Base-by-base conservation (phyloP, 2,888 invertebrate species). In the Stenolophus ochropezus region DNA sequence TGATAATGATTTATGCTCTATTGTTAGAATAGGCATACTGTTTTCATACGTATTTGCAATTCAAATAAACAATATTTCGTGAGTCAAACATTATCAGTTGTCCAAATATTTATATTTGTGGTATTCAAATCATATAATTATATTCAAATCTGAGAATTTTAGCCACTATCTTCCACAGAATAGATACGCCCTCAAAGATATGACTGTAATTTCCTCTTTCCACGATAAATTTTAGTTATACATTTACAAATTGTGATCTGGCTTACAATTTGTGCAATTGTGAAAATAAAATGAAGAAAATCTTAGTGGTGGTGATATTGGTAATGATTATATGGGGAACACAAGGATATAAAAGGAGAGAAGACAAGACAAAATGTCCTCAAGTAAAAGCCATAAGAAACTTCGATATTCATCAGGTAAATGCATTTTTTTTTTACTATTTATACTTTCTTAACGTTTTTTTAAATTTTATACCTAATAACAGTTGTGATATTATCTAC, bases 321-420 rank as follows among this genome's bases (percentile, higher is more conserved):
- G 47, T 73, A 49, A 4, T 73, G 18, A n/a, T 80, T 18, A 16
- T 80, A 1, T 21, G 61, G 1, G 61, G n/a, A n/a, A 4, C 25
- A 61, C 1, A 56, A 53, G 33, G 56, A 6, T 49, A 49, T 11
- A 86, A 89, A 85, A 90, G 90, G 84, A 89, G 91, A 49, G 93
- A 94, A 85, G 94, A 94, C 87, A 92, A 93, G 86, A 91, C 90
- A 14, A 93, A 94, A 87, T 95, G 95, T 86, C 95, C 95, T 0
- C 92, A 92, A 91, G 96, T 96, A 83, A 94, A 94, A 88, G 95
- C 95, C 14, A 93, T 94, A 74, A 92, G 93, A 53, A 95, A 96
- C 90, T 96, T 96, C 87, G 94, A 96, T 90, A 90, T 96, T 85
- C 91, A 94, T 84, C 92, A 93, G 90, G 96, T 95, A 88, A 87